Evolutionary conservation across 2,113 vertebrate genomes (phyloP).

Genomic region (Pagrus major): DNA sequence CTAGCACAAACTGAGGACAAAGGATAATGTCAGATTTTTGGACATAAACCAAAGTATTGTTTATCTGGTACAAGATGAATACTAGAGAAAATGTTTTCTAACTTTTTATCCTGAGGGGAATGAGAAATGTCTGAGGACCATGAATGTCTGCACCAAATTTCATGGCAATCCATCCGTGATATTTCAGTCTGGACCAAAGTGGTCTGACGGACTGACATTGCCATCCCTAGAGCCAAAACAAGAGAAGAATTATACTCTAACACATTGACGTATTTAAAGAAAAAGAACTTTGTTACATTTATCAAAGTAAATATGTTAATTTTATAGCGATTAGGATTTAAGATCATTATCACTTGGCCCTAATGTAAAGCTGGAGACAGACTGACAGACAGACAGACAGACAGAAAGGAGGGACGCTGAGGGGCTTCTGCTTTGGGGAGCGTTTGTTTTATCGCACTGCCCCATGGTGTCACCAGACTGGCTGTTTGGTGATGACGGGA

Average conservation of each 20-base stretch:
- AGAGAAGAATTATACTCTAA: neutral
- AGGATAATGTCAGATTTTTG: no score
- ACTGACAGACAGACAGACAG: neutral
- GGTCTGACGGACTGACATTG: no score
- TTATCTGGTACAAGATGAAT: no score
- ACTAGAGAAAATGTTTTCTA: neutral
- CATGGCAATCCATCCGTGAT: neutral
- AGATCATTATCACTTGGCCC: neutral
- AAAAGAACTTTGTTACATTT: neutral
- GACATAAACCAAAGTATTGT: no score
- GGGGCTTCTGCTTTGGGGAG: conserved; percentile 19
- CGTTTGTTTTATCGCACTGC: conserved; percentile 30
- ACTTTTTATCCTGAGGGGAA: neutral
- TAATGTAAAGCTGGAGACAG: conserved; percentile 20
- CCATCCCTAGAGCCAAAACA: no score
- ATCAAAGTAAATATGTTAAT: neutral
- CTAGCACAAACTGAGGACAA: no score
- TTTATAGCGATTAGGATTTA: neutral
- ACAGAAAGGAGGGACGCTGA: neutral
- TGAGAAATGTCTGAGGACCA: neutral
- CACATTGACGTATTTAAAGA: neutral
- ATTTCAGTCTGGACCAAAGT: neutral
- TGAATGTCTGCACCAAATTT: neutral
- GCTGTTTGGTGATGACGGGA: conserved; percentile 17
- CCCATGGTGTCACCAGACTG: conserved; percentile 20